Evolutionary conservation across 2,888 invertebrate genomes (phyloP), one percentile per base, ranked within the genome.

Genomic region (Uloborus plumipes): DNA sequence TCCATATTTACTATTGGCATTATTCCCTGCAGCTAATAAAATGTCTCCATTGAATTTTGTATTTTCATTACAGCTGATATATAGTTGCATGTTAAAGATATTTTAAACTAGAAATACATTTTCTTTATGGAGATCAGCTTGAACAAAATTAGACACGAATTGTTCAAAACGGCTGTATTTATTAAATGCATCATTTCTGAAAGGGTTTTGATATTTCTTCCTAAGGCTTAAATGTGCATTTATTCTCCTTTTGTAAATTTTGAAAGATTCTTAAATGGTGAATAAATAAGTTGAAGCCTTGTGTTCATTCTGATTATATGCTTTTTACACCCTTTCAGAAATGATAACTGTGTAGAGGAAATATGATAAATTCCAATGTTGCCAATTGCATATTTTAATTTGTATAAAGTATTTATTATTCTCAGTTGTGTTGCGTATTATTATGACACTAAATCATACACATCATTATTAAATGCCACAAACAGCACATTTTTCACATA

Each of bases 351-450:
- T 81, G 80, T 81, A 81, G 80, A 81, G 55, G 75, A 81, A 74
- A 81, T 73, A 80, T 67, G 74, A 81, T 81, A 65, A 73, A 74
- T 81, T 74, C 73, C 61, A 81, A 81, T 81, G 80, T 81, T 81
- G 70, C 74, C 80, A 75, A 70, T 70, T 81, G 74, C 80, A 81
- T 81, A 81, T 81, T 81, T 81, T 81, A 81, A 81, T 81, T 81
- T 81, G 80, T 81, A 81, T 81, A 81, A 81, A 81, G 80, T 81
- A 81, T 81, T 81, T 81, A 81, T 81, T 81, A 81, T 81, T 81
- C 74, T 81, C 66, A 66, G 64, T n/a, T 64, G 64, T 64, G 39
- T 39, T 39, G 39, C 39, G 7, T 6, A 39, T 39, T 39, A 39
- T 39, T 39, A 6, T 39, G 1, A 39, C 39, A 39, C 7, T 39